Base-by-base conservation (phyloP, 2,113 vertebrate genomes). In the Prietella phreatophila region DNA sequence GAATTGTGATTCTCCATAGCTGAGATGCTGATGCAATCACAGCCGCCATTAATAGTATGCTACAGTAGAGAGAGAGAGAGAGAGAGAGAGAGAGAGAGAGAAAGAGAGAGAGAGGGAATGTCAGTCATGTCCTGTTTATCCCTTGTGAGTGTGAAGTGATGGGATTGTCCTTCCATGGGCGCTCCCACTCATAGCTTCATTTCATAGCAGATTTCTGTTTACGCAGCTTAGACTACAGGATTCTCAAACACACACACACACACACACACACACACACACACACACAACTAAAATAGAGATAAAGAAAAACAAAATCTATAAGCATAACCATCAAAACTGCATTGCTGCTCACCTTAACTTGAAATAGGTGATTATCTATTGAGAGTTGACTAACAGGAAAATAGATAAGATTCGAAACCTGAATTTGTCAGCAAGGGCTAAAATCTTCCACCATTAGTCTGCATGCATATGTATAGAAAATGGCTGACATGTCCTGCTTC, bases 61-160 rank as follows among this genome's bases (percentile, higher is more conserved):
- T 79, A 84, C 71, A 79, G 80, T 36, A 71, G 15, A n/a, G 55
- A 19, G 39, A n/a, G 67, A 30, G 67, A 69, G 63, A 39, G 71
- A 87, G 50, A 63, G n/a, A 60, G 58, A 87, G 30, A 55, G 55
- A 47, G 58, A 47, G 17, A 19, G 8, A 30, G 33, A 65, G 30
- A 60, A 17, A 80, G 42, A 71, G 55, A 33, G 27, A 56, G 36
- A 9, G 22, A 33, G n/a, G 2, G 17, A 50, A 79, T 55, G 53
- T 61, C 55, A 87, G 42, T 89, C 50, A 33, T 50, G 30, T 39
- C 76, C 11, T 50, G 30, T 88, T 87, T 87, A 83, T 86, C 58
- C n/a, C 56, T 82, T 58, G 55, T 81, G 25, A 90, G 50, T 67
- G 60, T 86, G 55, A 86, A 87, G 73, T 82, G 56, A 86, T 88